phyloP scores from a whole-genome alignment of 2,888 invertebrate species.

The Acronicta alni region DNA sequence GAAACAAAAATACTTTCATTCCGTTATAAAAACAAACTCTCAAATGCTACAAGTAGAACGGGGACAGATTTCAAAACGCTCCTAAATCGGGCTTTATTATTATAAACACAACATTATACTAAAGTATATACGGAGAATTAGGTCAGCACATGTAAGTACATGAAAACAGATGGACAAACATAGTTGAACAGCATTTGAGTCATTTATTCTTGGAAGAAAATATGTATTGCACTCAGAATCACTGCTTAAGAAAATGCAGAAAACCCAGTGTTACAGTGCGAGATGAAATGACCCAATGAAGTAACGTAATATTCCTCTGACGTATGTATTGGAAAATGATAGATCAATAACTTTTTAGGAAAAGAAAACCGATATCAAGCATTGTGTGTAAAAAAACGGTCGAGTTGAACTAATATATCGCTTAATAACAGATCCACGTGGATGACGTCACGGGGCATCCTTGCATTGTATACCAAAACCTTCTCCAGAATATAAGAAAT shows the following conservation, averaged over 20 bases:
- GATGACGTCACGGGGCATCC: too few species aligned
- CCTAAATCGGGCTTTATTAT: conserved; percentile 22
- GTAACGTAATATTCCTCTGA: too few species aligned
- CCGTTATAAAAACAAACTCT: not conserved
- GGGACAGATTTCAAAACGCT: conserved; percentile 14
- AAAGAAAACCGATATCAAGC: too few species aligned
- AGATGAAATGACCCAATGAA: too few species aligned
- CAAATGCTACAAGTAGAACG: conserved; percentile 4
- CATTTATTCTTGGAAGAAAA: conserved; percentile 46
- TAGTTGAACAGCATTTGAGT: conserved; percentile 39
- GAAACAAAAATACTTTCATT: not conserved
- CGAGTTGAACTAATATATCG: too few species aligned
- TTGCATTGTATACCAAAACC: too few species aligned
- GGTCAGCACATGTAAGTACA: conserved; percentile 34
- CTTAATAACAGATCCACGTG: too few species aligned
- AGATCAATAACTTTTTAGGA: too few species aligned
- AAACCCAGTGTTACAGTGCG: not conserved
- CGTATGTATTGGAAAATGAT: too few species aligned
- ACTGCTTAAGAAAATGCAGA: not conserved
- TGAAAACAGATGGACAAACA: conserved; percentile 43
- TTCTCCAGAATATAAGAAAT: too few species aligned
- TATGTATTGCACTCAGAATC: conserved; percentile 32
- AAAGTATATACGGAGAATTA: conserved; percentile 33
- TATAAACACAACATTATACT: conserved; percentile 23
- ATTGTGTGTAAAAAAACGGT: too few species aligned